Evolutionary conservation across 2,888 invertebrate species (phyloP).

Genomic region (Argynnis bischoffii): DNA sequence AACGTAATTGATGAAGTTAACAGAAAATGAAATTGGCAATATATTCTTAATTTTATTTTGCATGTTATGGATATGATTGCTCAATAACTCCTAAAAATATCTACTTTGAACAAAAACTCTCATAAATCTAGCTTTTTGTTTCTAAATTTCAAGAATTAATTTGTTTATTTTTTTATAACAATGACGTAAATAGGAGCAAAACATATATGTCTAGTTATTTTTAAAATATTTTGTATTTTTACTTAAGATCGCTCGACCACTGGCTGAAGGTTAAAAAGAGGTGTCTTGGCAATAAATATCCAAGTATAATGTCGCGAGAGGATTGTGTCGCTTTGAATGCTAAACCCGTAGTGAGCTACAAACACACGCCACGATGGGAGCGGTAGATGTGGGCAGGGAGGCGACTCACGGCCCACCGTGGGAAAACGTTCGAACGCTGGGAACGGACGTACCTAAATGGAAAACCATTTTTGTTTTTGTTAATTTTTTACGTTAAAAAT

Average conservation of each 20-base stretch:
- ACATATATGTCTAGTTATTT: neutral
- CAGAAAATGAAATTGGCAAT: no score
- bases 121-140: no score
- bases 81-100: no score
- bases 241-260: constrained; percentile 39
- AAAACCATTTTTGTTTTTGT: constrained; percentile 33
- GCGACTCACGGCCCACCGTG: constrained; percentile 69
- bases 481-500: constrained; percentile 16
- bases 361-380: constrained; percentile 56
- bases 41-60: no score
- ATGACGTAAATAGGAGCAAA: neutral
- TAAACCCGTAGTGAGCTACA: constrained; percentile 77
- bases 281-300: constrained; percentile 77
- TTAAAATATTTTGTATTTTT: neutral
- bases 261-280: constrained; percentile 52
- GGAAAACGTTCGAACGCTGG: constrained; percentile 61
- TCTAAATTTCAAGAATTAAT: no score
- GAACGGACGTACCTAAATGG: constrained; percentile 30
- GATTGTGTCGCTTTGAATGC: constrained; percentile 76
- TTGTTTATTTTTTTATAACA: neutral
- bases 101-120: no score
- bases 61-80: no score
- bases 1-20: no score
- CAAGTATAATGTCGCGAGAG: constrained; percentile 75
- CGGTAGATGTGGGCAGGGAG: constrained; percentile 50